phyloP scores from a whole-genome alignment of 1,140 invertebrate genomes.

The Odontomachus brunneus region DNA sequence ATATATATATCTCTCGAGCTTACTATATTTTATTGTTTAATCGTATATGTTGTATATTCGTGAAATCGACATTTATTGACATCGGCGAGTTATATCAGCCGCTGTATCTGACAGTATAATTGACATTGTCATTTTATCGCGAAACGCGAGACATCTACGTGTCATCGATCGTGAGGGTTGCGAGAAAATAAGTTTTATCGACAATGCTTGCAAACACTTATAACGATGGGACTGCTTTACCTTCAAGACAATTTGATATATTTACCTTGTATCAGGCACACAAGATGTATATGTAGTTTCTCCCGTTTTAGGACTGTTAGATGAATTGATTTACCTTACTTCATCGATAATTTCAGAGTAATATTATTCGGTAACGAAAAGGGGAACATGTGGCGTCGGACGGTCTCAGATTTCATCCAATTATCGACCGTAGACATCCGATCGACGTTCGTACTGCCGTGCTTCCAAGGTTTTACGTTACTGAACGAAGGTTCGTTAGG shows the following conservation, averaged over 20 bases:
- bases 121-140: too few species aligned
- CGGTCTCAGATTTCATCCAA: constrained; percentile 64
- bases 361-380: constrained; percentile 18
- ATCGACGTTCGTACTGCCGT: constrained; percentile 16
- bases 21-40: too few species aligned
- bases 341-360: constrained; percentile 25
- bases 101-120: too few species aligned
- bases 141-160: too few species aligned
- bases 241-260: neutral
- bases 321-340: constrained; percentile 23
- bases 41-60: too few species aligned
- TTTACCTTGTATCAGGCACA: neutral
- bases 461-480: constrained; percentile 46
- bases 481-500: neutral
- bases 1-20: too few species aligned
- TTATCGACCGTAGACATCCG: constrained; percentile 62
- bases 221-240: neutral
- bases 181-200: constrained; percentile 13
- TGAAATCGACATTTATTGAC: too few species aligned
- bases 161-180: too few species aligned
- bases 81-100: too few species aligned
- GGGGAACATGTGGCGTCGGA: constrained; percentile 1
- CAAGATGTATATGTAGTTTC: neutral
- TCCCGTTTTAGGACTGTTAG: neutral
- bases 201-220: neutral